These are phyloP conservation scores for Penaeus vannamei DNA, from an alignment of 1,140 invertebrate species.

Conservation along the genomic window DNA sequence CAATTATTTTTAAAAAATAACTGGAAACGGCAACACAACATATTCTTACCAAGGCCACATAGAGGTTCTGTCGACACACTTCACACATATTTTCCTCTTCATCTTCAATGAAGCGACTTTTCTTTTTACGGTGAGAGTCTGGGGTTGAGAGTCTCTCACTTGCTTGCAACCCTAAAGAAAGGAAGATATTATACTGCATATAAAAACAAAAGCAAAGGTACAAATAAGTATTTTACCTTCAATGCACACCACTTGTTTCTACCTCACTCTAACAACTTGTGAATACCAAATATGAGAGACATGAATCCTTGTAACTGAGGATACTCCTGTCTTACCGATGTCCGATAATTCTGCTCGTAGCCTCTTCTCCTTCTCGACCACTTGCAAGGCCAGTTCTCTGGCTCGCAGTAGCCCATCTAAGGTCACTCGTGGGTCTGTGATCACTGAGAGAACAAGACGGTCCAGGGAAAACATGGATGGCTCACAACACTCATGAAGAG, in stretches of 20 bases:
- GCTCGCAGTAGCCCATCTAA: slow-evolving; percentile 78
- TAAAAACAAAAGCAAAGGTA: not conserved
- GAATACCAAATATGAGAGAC: not conserved
- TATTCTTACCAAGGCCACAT: slow-evolving; percentile 81
- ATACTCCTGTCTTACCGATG: slow-evolving; percentile 48
- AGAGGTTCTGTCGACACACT: slow-evolving; percentile 83
- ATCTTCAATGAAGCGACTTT: slow-evolving; percentile 73
- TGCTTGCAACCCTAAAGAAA: slow-evolving; percentile 73
- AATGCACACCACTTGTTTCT: not conserved
- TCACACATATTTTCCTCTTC: slow-evolving; percentile 85
- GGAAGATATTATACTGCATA: slow-evolving; percentile 17
- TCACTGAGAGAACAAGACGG: slow-evolving; percentile 84
- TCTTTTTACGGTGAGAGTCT: slow-evolving; percentile 69
- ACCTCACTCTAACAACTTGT: not conserved
- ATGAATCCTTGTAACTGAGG: not conserved
- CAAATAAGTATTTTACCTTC: not conserved
- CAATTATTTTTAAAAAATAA: not conserved
- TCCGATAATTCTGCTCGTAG: slow-evolving; percentile 60
- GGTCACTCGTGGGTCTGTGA: slow-evolving; percentile 80
- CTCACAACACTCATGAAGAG: slow-evolving; percentile 87
- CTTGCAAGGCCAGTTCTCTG: slow-evolving; percentile 68
- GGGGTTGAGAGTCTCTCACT: slow-evolving; percentile 73
- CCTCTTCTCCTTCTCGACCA: slow-evolving; percentile 63
- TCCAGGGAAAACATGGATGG: slow-evolving; percentile 93
- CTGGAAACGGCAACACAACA: too few species aligned